Evolutionary conservation across 2,888 invertebrate species (phyloP), one percentile per base, ranked within the genome.

Genomic region (Schizaphis graminum): DNA sequence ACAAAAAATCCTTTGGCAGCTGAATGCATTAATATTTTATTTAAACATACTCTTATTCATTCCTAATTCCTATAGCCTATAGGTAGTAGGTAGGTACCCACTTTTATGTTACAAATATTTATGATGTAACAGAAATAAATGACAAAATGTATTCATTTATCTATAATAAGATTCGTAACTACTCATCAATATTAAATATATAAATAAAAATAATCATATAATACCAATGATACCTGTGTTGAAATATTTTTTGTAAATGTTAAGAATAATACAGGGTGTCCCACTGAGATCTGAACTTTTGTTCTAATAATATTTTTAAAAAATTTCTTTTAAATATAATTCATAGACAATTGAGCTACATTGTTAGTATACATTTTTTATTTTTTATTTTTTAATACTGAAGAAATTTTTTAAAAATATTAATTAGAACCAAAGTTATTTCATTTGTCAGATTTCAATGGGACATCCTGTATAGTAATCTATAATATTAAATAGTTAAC

Each of bases 11-110:
- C 77, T 84, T 53, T 16, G 91, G 13, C 53, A 41, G 53, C 41
- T 53, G 90, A 84, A 53, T 35, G 91, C 35, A 77, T 47, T 26
- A 86, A 86, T 86, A 86, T 35, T 90, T 90, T 47, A 90, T 67
- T 90, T 90, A 90, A 7, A 47, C 7, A 47, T 47, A 21, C 35
- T 35, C 35, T 77, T 35, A 21, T 35, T 21, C 35, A 77, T 77
- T 77, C 21, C 77, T 77, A 77, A 77, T 77, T 77, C 77, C 35
- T 77, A 35, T 35, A 77, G 77, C 2, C 35, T 13, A 53, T 53
- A 53, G 49, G 16, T 16, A 53, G 49, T 35, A 35, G 44, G 7
- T 77, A 21, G 35, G n/a, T 67, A 5, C 77, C 2, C 7, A 35
- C 77, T 77, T 77, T 21, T 77, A 35, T 77, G 77, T 77, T 35